A percentile compares a stretch with the other conserved stretches of the same genome.
Conservation (phyloP, 2,113 vertebrate species). For the Falco punctatus region DNA sequence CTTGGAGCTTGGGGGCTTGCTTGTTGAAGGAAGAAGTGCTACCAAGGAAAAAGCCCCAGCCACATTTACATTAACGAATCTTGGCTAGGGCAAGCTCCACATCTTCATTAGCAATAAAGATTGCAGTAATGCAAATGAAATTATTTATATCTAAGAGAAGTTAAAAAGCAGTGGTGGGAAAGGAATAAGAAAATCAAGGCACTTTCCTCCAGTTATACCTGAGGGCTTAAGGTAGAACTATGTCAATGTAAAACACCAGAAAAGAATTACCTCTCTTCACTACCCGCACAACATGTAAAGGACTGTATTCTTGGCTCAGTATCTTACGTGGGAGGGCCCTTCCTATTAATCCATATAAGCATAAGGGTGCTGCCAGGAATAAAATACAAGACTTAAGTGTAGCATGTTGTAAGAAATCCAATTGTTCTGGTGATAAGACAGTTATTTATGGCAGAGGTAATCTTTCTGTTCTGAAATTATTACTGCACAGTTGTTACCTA, state of each 20-base stretch:
- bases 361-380: background rate
- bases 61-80: background rate
- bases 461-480: background rate
- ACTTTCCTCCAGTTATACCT: background rate
- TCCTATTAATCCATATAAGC: background rate
- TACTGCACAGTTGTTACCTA: constrained; percentile 72
- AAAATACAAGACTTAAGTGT: background rate
- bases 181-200: background rate
- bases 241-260: background rate
- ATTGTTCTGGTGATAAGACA: background rate
- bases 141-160: background rate
- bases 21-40: background rate
- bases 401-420: background rate
- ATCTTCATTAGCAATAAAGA: background rate
- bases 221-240: background rate
- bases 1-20: background rate
- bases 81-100: background rate
- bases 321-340: background rate
- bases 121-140: background rate
- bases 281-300: background rate
- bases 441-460: background rate
- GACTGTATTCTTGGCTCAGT: background rate
- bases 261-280: background rate
- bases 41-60: background rate
- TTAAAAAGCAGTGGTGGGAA: background rate